These are phyloP conservation scores for Cinara cedri DNA, from an alignment of 2,888 invertebrate species.

Conservation along the genomic window DNA sequence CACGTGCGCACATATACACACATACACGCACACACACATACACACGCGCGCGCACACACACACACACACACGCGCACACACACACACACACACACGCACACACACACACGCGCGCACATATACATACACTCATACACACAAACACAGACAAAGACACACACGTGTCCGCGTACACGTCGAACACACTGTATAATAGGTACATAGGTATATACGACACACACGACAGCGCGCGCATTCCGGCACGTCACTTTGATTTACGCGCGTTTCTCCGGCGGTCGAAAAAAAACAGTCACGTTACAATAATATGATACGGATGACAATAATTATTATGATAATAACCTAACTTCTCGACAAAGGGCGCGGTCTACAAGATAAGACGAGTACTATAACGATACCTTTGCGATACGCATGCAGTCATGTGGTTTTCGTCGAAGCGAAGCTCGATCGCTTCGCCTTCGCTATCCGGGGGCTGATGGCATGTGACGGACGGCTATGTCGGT, in stretches of 20 bases:
- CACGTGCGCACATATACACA: background rate
- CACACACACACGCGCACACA: background rate
- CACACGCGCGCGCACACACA: background rate
- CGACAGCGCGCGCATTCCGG: background rate
- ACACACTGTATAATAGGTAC: background rate
- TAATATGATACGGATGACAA: background rate
- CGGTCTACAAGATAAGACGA: too few species aligned
- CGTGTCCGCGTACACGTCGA: background rate
- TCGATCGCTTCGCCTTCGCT: too few species aligned
- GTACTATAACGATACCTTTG: too few species aligned
- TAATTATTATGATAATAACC: too few species aligned
- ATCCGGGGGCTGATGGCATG: too few species aligned
- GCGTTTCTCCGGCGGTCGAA: too few species aligned
- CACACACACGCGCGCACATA: too few species aligned
- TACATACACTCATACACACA: background rate
- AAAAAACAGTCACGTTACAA: too few species aligned
- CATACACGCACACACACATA: background rate
- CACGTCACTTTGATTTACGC: conserved; percentile 41
- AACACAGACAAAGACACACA: background rate
- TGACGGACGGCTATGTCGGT: too few species aligned
- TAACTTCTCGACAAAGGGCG: too few species aligned
- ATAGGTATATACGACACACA: conserved; percentile 2
- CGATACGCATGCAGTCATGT: too few species aligned
- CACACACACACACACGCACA: background rate
- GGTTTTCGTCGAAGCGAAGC: too few species aligned